Evolutionary conservation across 2,113 vertebrate species (phyloP), one percentile per base, ranked within the genome.

Genomic region (Nematolebias whitei): DNA sequence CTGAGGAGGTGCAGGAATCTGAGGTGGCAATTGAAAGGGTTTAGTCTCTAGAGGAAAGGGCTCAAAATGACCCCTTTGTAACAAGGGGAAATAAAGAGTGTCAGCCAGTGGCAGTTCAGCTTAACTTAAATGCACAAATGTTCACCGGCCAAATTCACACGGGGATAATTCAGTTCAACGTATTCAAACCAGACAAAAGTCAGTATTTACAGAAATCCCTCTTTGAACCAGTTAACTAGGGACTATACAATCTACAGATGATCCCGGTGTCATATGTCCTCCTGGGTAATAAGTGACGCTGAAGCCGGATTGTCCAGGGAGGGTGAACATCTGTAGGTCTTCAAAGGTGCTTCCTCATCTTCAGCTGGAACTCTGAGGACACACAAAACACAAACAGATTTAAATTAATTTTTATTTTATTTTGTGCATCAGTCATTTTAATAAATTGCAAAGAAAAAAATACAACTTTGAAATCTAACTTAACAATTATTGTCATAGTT

Each of bases 311-410:
- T 32, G 68, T 74, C 73, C 26, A 41, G 26, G 47, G 24, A 41
- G 12, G 68, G 24, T 63, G 45, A 66, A 75, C 71, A 81, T 71
- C 60, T 53, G 73, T n/a, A 15, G 79, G 29, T 74, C 59, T 0
- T 85, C 74, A 87, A 69, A 72, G 68, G 68, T 52, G 72, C 58
- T 64, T 84, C 79, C 38, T 72, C 82, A 69, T 85, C 83, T 76
- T 89, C 79, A n/a, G 29, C 35, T 68, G 69, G 75, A 22, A 56
- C 32, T 55, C 88, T 90, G 68, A 49, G 55, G 58, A 43, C n/a
- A 83, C 0, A 80, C 8, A 76, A 79, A 71, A 68, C 13, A 79
- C 23, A 71, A 52, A 19, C 13, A 4, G 16, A 15, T 20, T 39
- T 10, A 48, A 32, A n/a, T 53, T n/a, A n/a, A n/a, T n/a, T n/a